Percentiles rank a stretch among this genome's conserved stretches.
Evolutionary conservation across 2,888 invertebrate genomes (phyloP).

Genomic region (Eulithis testata): DNA sequence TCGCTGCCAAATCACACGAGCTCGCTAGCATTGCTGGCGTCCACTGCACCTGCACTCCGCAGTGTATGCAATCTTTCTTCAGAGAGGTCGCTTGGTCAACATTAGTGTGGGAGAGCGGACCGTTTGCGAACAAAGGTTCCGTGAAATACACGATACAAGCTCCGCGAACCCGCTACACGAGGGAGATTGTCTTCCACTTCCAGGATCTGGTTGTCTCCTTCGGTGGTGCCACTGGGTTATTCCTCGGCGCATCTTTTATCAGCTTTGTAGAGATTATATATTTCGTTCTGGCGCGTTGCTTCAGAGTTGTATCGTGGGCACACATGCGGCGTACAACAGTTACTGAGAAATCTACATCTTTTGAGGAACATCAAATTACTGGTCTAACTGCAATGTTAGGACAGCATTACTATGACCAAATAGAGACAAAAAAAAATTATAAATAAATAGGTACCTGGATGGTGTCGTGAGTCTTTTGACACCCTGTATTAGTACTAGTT

Average conservation of each 20-base stretch:
- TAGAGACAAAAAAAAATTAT: background rate
- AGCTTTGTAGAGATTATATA: conserved; percentile 85
- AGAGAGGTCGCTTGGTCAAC: conserved; percentile 54
- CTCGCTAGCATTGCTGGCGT: conserved; percentile 58
- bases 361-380: conserved; percentile 20
- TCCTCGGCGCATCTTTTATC: conserved; percentile 86
- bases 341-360: conserved; percentile 6
- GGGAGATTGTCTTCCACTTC: conserved; percentile 86
- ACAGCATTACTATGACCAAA: background rate
- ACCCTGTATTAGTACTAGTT: background rate
- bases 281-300: conserved; percentile 59
- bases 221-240: conserved; percentile 86
- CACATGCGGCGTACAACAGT: background rate
- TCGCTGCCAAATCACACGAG: conserved; percentile 53
- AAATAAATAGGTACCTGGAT: too few species aligned
- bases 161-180: conserved; percentile 83
- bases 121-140: conserved; percentile 67
- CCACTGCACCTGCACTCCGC: conserved; percentile 63
- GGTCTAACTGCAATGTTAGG: conserved; percentile 16
- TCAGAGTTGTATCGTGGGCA: conserved; percentile 14
- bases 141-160: conserved; percentile 80
- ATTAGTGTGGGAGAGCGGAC: conserved; percentile 62
- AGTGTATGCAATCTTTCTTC: conserved; percentile 67
- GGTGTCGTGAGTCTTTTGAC: too few species aligned
- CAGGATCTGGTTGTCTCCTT: conserved; percentile 87